Percentiles rank a stretch among this genome's conserved stretches.
Evolutionary conservation across 92 coral and sea anemone species (phyloP).

Genomic region (Heliopora coerulea): DNA sequence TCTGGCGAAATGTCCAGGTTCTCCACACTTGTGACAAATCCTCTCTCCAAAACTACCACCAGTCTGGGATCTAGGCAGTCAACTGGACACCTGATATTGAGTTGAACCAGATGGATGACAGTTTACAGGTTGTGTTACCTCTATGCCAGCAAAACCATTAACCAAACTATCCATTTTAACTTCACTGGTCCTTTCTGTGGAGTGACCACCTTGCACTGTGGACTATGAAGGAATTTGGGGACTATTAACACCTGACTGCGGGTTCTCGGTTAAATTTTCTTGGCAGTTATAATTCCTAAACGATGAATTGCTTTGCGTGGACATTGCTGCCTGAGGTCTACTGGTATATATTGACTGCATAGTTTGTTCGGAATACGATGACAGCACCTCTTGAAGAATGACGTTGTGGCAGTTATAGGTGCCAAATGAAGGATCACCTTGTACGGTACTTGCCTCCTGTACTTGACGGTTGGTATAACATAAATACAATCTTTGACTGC

Average conservation of each 20-base stretch:
- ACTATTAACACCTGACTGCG: background rate
- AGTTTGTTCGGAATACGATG: background rate
- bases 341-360: background rate
- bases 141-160: constrained; percentile 23
- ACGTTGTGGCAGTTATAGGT: background rate
- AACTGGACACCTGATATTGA: constrained; percentile 29
- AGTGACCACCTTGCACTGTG: background rate
- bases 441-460: too few species aligned
- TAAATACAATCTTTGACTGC: too few species aligned
- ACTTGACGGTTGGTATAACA: too few species aligned
- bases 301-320: background rate
- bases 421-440: background rate
- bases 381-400: background rate
- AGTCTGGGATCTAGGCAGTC: constrained; percentile 31
- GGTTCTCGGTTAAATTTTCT: background rate
- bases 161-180: constrained; percentile 21
- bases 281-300: background rate
- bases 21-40: constrained; percentile 34
- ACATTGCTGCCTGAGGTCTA: background rate
- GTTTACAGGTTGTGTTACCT: constrained; percentile 23
- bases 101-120: constrained; percentile 18
- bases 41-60: too few species aligned
- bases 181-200: background rate
- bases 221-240: background rate
- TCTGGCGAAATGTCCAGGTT: constrained; percentile 52